Evolutionary conservation across 2,113 vertebrate species (phyloP), one percentile per base, ranked within the genome.

Genomic region (Coptodon bakossiorum): DNA sequence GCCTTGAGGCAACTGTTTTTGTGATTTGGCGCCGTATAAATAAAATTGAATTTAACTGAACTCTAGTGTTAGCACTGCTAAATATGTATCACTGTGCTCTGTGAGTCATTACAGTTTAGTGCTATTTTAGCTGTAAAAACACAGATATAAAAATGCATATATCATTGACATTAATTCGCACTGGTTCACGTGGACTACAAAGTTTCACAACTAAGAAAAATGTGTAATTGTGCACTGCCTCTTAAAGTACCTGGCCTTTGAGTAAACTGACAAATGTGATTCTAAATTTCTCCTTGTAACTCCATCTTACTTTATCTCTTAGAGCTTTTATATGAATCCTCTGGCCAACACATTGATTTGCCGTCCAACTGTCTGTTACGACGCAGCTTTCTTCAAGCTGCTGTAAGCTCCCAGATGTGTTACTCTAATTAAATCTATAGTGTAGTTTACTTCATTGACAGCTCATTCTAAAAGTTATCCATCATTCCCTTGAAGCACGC

Each of bases 381-480:
- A 89, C 14, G 80, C 89, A 91, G 92, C 90, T 83, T 85, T 90
- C 86, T 92, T 91, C 90, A 86, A 93, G 87, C 88, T 86, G 82
- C 68, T 91, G 78, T 90, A 91, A 90, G 91, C 93, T 94, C 87
- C 94, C 89, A 94, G 87, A 96, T 93, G 96, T 95, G 95, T 96
- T 96, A 94, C 95, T 96, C 94, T 96, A 96, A 97, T 97, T 96
- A 96, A 96, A 97, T 96, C 94, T 95, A 96, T 95, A 92, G 95
- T 93, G 92, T 94, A 94, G 94, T 96, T 95, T 95, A 95, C 95
- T 95, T 95, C 91, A 93, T 94, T 94, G 95, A 93, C 94, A 95
- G 91, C 90, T 66, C 87, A 66, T 92, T 93, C 93, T 94, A 89
- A 52, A 84, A 95, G 91, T 94, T 96, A 95, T 97, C 95, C 94